A percentile compares a stretch with the other conserved stretches of the same genome.
phyloP scores from a whole-genome alignment of 2,888 invertebrate genomes.

The Caenorhabditis doughertyi region DNA sequence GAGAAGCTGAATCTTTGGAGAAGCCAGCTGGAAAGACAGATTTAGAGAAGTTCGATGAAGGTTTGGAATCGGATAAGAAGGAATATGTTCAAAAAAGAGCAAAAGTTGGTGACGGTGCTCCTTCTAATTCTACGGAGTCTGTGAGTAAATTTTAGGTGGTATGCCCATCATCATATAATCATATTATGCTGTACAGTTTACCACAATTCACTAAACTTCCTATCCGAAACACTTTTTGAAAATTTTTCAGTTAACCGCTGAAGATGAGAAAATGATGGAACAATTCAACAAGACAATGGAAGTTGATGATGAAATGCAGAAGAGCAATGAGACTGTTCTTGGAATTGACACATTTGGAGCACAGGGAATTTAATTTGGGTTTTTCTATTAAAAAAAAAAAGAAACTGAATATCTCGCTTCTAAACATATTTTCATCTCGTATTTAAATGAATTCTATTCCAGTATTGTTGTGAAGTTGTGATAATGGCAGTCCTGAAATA shows the following conservation, averaged over 20 bases:
- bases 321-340: constrained; percentile 49
- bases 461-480: too few species aligned
- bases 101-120: not conserved
- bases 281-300: constrained; percentile 41
- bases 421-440: too few species aligned
- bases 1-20: not conserved
- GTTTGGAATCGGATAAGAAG: constrained; percentile 40
- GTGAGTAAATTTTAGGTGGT: too few species aligned
- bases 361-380: constrained; percentile 38
- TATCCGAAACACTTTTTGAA: not conserved
- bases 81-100: constrained; percentile 38
- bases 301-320: constrained; percentile 6
- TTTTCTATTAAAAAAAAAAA: too few species aligned
- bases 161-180: too few species aligned
- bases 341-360: constrained; percentile 59
- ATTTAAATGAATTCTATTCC: too few species aligned
- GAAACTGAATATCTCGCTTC: not conserved
- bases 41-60: constrained; percentile 46
- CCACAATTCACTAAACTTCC: too few species aligned
- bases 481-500: too few species aligned
- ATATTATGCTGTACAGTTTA: too few species aligned
- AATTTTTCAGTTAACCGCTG: constrained; percentile 32
- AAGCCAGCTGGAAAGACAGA: constrained; percentile 7
- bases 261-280: constrained; percentile 35
- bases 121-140: constrained; percentile 20